Evolutionary conservation across 2,888 invertebrate genomes (phyloP), one percentile per base, ranked within the genome.

Genomic region (Cephus sareptanus): DNA sequence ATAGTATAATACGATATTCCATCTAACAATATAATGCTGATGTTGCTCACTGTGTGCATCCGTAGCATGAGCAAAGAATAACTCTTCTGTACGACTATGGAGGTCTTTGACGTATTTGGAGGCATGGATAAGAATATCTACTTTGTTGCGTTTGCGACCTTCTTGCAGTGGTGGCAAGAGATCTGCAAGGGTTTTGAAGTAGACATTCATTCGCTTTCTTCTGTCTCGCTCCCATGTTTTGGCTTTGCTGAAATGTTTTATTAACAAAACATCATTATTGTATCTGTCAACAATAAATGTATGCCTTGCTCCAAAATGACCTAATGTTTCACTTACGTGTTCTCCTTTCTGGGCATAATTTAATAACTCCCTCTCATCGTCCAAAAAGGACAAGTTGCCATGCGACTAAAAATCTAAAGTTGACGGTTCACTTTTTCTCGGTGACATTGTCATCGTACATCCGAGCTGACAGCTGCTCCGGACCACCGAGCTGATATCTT

Each of bases 141-240:
- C 90, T 87, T 94, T 94, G 83, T 94, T 92, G 37, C 94, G 92
- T 75, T 93, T 94, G 84, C 94, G 93, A 31, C 94, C 94, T 73
- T 92, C 93, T 84, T 93, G 92, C 86, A 92, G 92, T 37, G 92
- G 92, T 33, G 94, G 94, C 76, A 94, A 85, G 75, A 93, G 89
- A 85, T 93, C 92, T 76, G 92, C 91, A 76, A 94, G 87, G 11
- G 91, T 91, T 80, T 90, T 90, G 89, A 94, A 94, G 73, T 92
- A 92, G 23, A 92, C 89, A 85, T 95, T 95, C 87, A 95, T 93
- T 89, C 95, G 94, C 85, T 94, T 93, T 86, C 95, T 92, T 87
- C 95, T 92, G 87, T 94, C 94, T 86, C 94, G 93, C 92, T 95
- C 95, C 95, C 95, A 95, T 92, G 94, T 94, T 87, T 94, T 93